Conservation (phyloP, 2,113 vertebrate species). For the Lepus americanus region DNA sequence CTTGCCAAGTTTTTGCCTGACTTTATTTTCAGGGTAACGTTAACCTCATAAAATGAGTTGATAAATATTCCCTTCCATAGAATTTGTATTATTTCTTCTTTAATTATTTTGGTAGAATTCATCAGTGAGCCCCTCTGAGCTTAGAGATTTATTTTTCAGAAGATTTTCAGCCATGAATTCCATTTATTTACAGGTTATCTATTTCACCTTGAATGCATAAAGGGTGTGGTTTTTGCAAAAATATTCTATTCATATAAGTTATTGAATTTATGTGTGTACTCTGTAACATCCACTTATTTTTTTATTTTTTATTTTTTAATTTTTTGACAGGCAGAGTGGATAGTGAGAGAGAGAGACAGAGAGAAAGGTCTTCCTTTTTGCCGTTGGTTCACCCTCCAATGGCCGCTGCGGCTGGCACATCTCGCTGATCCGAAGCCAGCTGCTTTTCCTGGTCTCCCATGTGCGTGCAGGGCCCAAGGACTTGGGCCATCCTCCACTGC, state of each 20-base stretch:
- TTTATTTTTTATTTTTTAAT: too few species aligned
- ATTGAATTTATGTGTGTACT: background rate
- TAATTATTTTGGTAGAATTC: background rate
- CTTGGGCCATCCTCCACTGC: too few species aligned
- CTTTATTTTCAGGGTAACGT: background rate
- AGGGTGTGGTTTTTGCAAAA: background rate
- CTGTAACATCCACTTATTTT: background rate
- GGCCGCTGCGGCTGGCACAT: too few species aligned
- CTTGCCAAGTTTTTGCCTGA: background rate
- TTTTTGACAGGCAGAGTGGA: too few species aligned
- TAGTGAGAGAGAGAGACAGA: too few species aligned
- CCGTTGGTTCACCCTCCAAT: too few species aligned
- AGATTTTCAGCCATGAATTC: background rate
- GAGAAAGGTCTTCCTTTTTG: too few species aligned
- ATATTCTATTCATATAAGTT: background rate
- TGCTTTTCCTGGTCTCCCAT: too few species aligned
- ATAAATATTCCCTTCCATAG: background rate
- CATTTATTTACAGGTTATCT: background rate
- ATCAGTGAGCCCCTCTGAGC: background rate
- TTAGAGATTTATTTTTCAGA: conserved; percentile 29
- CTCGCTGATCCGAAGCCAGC: too few species aligned
- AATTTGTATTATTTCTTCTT: conserved; percentile 40
- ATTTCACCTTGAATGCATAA: background rate
- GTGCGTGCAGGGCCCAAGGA: too few species aligned
- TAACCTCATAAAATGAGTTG: background rate